Percentiles rank a stretch among this genome's conserved stretches.
These are phyloP conservation scores for Corythaeola cristata DNA, from an alignment of 2,113 vertebrate genomes.

Conservation along the genomic window DNA sequence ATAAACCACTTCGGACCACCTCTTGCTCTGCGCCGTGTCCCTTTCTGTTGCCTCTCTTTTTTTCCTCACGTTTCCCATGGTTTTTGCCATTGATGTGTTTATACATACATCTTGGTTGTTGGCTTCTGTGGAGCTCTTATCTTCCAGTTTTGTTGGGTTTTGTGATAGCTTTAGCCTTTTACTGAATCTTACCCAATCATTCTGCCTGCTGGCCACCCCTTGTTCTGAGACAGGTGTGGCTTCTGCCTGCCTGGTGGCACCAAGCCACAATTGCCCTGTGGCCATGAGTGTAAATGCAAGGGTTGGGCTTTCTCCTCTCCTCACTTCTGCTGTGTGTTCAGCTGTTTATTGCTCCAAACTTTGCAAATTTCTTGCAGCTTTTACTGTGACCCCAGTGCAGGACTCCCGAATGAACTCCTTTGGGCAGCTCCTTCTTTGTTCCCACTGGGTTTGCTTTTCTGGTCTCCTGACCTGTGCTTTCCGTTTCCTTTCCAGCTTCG, in stretches of 20 bases:
- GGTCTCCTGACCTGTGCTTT: neutral
- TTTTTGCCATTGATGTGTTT: neutral
- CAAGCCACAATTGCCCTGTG: neutral
- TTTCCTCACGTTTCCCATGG: accelerated
- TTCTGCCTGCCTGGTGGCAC: neutral
- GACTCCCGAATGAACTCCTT: neutral
- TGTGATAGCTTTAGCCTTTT: neutral
- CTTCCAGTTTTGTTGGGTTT: neutral
- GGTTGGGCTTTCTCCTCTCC: accelerated
- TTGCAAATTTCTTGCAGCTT: neutral
- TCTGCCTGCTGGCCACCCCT: neutral
- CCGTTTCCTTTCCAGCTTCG: neutral
- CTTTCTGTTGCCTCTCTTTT: neutral
- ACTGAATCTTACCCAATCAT: neutral
- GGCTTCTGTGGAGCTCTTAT: neutral
- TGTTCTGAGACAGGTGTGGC: neutral
- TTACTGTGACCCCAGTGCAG: neutral
- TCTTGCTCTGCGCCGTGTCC: neutral
- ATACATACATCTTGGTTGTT: neutral
- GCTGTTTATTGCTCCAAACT: neutral
- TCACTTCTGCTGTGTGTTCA: neutral
- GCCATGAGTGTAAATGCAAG: neutral
- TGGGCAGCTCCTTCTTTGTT: neutral
- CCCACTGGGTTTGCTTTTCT: neutral
- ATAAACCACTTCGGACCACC: neutral